Conservation (phyloP, 2,113 vertebrate species). For the Struthidea cinerea region DNA sequence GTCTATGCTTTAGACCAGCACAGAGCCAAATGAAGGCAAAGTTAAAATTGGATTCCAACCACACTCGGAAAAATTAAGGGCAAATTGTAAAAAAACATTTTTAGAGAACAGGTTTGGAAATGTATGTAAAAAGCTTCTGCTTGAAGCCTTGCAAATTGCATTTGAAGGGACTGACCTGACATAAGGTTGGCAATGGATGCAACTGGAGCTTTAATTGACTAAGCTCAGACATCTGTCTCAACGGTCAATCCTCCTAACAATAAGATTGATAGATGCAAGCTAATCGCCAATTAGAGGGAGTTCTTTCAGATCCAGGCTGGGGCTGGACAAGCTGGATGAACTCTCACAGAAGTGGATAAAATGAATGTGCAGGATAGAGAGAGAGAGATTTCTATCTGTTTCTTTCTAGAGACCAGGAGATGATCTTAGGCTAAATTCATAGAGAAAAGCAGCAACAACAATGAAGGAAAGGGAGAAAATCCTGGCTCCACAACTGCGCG, state of each 20-base stretch:
- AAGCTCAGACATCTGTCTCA: conserved; percentile 48
- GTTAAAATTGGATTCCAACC: background rate
- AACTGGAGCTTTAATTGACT: conserved; percentile 51
- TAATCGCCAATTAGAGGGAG: conserved; percentile 38
- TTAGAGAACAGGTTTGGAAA: background rate
- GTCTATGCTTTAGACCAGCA: background rate
- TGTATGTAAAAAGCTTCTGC: background rate
- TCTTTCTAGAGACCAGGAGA: background rate
- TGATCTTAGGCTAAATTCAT: background rate
- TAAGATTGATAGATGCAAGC: conserved; percentile 51
- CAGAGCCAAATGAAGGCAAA: background rate
- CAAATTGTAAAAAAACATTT: background rate
- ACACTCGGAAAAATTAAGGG: background rate
- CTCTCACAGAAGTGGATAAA: background rate
- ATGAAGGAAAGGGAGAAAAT: background rate
- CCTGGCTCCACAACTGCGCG: fast-evolving
- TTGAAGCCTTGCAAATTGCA: conserved; percentile 19
- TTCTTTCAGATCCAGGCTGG: background rate
- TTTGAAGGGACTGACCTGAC: conserved; percentile 44
- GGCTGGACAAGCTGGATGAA: background rate
- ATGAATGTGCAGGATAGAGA: fast-evolving
- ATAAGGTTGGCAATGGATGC: conserved; percentile 37
- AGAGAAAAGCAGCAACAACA: background rate
- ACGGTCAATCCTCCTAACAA: conserved; percentile 38
- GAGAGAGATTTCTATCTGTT: background rate